Base-by-base conservation (phyloP, 2,888 invertebrate species). In the Pammene aurita region DNA sequence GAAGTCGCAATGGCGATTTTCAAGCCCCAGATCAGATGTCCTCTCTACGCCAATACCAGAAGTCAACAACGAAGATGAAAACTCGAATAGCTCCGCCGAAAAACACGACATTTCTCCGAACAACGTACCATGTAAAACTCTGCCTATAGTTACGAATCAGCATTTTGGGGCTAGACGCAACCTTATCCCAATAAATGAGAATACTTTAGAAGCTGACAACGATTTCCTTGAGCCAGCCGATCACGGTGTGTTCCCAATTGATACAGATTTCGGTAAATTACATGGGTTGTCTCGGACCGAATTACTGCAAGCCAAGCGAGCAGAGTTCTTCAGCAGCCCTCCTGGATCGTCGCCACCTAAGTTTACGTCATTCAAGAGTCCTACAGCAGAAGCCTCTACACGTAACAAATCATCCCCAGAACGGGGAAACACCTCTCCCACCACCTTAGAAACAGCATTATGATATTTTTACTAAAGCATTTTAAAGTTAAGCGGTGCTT, bases 21-120 rank as follows among this genome's bases (percentile, higher is more conserved):
- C 95, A 46, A 95, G 95, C 75, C 96, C 95, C 1, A 93, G 97
- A 77, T 96, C 96, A 26, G 96, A 97, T 79, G 96, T 97, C 64
- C 94, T 97, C 80, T 96, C 97, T 52, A 96, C 96, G 56, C 96
- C 97, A 68, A 97, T 97, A 84, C 95, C 95, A 50, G 97, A 97
- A 92, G 97, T 96, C 75, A 93, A 94, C 78, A 95, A 96, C 79
- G 96, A 96, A 80, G 97, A 97, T 80, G 96, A 96, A 75, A 95
- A 93, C 76, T 94, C 94, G 1, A 94, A 93, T 72, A 94, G 94
- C 77, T 94, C 94, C 16, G 91, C 93, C 41, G 94, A 94, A 78
- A 93, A 93, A 76, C 90, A 88, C 67, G 93, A 92, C 55, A 75
- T 73, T 26, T 83, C 87, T 26, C 84, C 86, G 34, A 81, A 80